Evolutionary conservation across 2,113 vertebrate genomes (phyloP), one percentile per base, ranked within the genome.

Genomic region (Phylloscopus trochiloides): DNA sequence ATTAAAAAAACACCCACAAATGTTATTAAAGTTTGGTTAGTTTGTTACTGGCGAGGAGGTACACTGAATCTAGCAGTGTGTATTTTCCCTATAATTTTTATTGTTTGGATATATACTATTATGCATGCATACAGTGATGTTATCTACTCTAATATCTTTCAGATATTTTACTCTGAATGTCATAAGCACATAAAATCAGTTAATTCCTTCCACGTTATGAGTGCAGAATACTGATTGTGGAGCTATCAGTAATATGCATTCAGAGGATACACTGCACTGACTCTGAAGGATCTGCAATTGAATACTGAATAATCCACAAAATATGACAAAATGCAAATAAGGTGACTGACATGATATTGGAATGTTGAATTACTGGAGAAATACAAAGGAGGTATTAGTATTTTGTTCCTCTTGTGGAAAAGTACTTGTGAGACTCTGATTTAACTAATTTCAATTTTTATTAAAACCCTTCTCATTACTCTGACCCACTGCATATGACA

Each of bases 281-380:
- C 84, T 95, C 70, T 54, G 63, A 94, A 91, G 71, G 55, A 91
- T 63, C 89, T 47, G 63, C 86, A 88, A 88, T 0, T 89, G 84
- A 97, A 94, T 93, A 82, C 77, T 93, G 89, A 97, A 95, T 95
- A 94, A 95, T 85, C 95, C 79, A 88, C 76, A 87, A 70, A 95
- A 97, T 95, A 89, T 3, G 45, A 84, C 76, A 84, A 93, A 92
- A 96, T 93, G 94, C 94, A 94, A 93, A 95, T 95, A 62, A 66
- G 36, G 67, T 88, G 55, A 80, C 95, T 92, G 94, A 74, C 88
- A 88, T 67, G 96, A 77, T 93, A 92, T 17, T 3, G 14, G 84
- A 92, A 92, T 77, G 80, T 66, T 83, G 74, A 82, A 74, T 86
- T 86, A 67, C 63, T 5, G 0, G 36, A 88, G 32, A 89, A 94